Base-by-base conservation (phyloP, 2,797 vertebrate genomes). In the Oophaga sylvatica region DNA sequence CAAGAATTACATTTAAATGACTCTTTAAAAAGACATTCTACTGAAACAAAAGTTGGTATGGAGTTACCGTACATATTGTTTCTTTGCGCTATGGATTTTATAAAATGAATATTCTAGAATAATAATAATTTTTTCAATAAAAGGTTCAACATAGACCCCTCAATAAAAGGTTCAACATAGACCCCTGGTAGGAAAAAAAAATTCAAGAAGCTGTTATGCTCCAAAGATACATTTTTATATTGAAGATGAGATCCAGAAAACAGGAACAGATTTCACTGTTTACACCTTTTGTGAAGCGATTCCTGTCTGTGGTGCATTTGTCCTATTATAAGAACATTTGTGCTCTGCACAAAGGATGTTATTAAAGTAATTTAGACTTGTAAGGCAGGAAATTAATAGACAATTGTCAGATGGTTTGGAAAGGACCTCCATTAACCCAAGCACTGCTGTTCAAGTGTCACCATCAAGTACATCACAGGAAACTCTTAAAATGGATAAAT, bases 321-420 rank as follows among this genome's bases (percentile, higher is more conserved):
- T 88, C 81, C 84, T 88, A 88, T 88, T 88, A 84, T 48, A 84
- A 88, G 81, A 80, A 88, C 81, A 88, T 88, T 84, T 88, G 87
- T 73, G 62, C 81, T 88, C 81, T 4, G 87, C 86, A 71, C 53
- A 88, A 80, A 84, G 87, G 87, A 88, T 84, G 87, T 88, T 88
- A 88, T 88, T 88, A 88, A 88, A 84, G 87, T 84, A 84, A 88
- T 88, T 80, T 84, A 70, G 65, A 60, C 35, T 84, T 73, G 81
- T 41, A 80, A 87, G 67, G 76, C 87, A 88, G 87, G 87, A 88
- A 88, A 88, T 88, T 84, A 84, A 88, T 84, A 79, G 81, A 79
- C 73, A 80, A 78, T 88, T 73, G 81, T 84, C 87, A 79, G 87
- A 71, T 84, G 86, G 26, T 70, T 83, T 87, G 73, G 73, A 83